Evolutionary conservation across 2,797 vertebrate genomes (phyloP), one percentile per base, ranked within the genome.

Genomic region (Lophius americanus): DNA sequence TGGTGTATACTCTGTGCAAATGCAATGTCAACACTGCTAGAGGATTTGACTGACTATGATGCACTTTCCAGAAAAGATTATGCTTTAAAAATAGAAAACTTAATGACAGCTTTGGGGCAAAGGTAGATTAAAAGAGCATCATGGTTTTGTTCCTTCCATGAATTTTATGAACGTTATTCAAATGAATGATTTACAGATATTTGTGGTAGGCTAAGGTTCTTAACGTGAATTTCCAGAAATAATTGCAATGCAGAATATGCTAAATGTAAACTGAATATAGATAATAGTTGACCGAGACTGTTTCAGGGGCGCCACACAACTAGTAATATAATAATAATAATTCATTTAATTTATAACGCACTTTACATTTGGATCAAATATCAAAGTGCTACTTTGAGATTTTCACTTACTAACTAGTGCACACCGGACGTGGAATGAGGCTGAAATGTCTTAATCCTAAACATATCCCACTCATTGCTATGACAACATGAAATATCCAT

Each of bases 1-100:
- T 56, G 64, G 50, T 9, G 35, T 64, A 69, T 64, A 58, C 38
- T 35, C 42, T 61, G 41, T 68, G 56, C 56, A 32, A 75, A 57
- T 4, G 41, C 48, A 9, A 50, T 7, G 60, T 70, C 58, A 47
- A 51, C 51, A 61, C 51, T 1, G 39, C 42, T 62, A 64, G 48
- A 12, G 70, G 66, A 50, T 61, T 63, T 59, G 36, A 56, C 49
- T 35, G 54, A 13, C 36, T 12, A n/a, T 10, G 41, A 7, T 13
- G 6, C 58, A 55, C 48, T 4, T 32, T 41, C 35, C 23, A 14
- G 23, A 23, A 23, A 23, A 43, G 62, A 60, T 57, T 38, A 51
- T 51, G 43, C 3, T 51, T 39, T 35, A 23, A 51, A 75, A 79
- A 73, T 2, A 32, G 54, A 67, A 56, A 35, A 52, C n/a, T 57